Percentiles rank a stretch among this genome's conserved stretches.
Conservation (phyloP, 2,888 invertebrate genomes). For the Latrodectus elegans region DNA sequence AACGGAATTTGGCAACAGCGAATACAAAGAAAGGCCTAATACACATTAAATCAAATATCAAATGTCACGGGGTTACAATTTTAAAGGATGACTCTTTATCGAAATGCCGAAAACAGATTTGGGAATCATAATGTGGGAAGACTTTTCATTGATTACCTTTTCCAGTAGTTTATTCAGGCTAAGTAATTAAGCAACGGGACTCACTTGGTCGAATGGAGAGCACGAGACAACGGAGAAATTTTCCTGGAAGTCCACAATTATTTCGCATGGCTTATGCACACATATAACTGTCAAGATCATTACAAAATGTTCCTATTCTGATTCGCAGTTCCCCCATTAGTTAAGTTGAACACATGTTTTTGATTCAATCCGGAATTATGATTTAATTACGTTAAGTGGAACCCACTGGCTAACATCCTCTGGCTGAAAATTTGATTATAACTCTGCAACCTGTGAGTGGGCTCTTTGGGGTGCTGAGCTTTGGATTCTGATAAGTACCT, state of each 20-base stretch:
- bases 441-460: background rate
- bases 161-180: background rate
- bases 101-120: too few relatives aligned
- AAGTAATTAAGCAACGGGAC: constrained; percentile 23
- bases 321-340: constrained; percentile 41
- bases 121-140: background rate
- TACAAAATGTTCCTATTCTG: constrained; percentile 36
- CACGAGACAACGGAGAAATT: constrained; percentile 2
- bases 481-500: too few relatives aligned
- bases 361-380: constrained; percentile 47
- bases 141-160: background rate
- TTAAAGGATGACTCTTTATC: too few relatives aligned
- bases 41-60: too few relatives aligned
- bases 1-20: too few relatives aligned
- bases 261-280: background rate
- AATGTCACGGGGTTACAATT: too few relatives aligned
- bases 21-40: too few relatives aligned
- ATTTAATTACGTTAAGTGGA: constrained; percentile 57
- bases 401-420: background rate
- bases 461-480: too few relatives aligned
- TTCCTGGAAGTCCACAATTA: background rate
- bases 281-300: constrained; percentile 31
- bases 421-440: constrained; percentile 44
- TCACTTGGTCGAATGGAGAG: constrained; percentile 24
- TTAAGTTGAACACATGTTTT: constrained; percentile 41